Conservation (phyloP, 2,797 vertebrate species). For the Dendrocincla fuliginosa region DNA sequence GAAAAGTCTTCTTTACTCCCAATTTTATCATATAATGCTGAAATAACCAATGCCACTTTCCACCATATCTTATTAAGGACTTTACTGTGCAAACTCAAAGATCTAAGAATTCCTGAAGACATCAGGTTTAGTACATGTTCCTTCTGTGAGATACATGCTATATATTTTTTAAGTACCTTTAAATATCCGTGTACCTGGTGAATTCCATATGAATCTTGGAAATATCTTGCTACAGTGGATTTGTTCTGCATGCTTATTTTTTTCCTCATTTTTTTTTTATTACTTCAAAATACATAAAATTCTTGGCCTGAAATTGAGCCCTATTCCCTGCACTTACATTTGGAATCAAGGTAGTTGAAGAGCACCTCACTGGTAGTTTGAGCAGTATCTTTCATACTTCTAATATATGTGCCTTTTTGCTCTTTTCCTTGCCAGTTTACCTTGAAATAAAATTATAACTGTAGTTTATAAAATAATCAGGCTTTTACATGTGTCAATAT, state of each 20-base stretch:
- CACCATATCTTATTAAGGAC: neutral
- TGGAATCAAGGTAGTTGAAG: neutral
- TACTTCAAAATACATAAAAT: neutral
- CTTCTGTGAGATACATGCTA: neutral
- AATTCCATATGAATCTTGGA: neutral
- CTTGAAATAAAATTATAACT: neutral
- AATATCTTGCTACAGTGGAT: neutral
- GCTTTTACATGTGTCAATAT: neutral
- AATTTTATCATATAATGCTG: neutral
- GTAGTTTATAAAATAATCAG: neutral
- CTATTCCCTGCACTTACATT: neutral
- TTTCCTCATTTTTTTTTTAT: neutral
- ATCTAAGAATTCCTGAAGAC: neutral
- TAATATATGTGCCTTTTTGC: neutral
- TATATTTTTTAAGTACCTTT: neutral
- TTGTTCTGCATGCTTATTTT: neutral
- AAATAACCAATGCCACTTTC: neutral
- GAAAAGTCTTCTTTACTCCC: neutral
- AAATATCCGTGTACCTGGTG: neutral
- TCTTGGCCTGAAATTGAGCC: neutral
- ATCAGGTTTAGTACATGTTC: neutral
- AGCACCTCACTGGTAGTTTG: neutral
- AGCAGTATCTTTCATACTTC: neutral
- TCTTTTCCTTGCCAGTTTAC: neutral
- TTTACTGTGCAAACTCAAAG: neutral